phyloP scores from a whole-genome alignment of 2,888 invertebrate species.

The Drosophila barbarae region DNA sequence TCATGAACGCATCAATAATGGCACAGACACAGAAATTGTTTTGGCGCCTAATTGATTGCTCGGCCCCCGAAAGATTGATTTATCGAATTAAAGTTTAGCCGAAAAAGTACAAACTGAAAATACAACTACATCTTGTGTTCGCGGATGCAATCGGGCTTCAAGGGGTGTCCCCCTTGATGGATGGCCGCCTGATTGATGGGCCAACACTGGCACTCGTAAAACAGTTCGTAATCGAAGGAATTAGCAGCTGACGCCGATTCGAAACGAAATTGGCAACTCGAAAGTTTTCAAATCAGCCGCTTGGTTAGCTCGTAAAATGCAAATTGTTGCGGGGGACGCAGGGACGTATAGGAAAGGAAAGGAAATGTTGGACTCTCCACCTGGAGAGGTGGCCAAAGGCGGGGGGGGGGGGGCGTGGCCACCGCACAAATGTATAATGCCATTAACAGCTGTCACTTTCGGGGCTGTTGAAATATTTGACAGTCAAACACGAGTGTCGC shows the following conservation, averaged over 20 bases:
- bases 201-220: constrained; percentile 21
- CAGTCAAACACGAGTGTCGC: constrained; percentile 54
- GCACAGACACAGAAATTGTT: constrained; percentile 12
- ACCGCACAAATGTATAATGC: constrained; percentile 57
- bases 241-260: constrained; percentile 29
- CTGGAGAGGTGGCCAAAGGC: background rate
- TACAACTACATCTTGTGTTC: background rate
- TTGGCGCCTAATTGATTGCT: constrained; percentile 53
- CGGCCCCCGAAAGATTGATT: constrained; percentile 54
- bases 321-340: constrained; percentile 53
- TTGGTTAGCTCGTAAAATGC: constrained; percentile 49
- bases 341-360: background rate
- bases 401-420: constrained; percentile 15
- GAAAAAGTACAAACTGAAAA: constrained; percentile 2
- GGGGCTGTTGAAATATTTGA: constrained; percentile 62
- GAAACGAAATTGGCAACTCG: constrained; percentile 32
- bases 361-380: constrained; percentile 18
- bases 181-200: constrained; percentile 34
- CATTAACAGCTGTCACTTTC: constrained; percentile 73
- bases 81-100: constrained; percentile 43
- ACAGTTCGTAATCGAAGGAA: constrained; percentile 36
- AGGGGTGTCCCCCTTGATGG: constrained; percentile 8
- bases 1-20: constrained; percentile 20
- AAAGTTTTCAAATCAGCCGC: constrained; percentile 47
- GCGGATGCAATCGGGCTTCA: constrained; percentile 2